Conservation (phyloP, 2,113 vertebrate species). For the Megaceryle torquata region DNA sequence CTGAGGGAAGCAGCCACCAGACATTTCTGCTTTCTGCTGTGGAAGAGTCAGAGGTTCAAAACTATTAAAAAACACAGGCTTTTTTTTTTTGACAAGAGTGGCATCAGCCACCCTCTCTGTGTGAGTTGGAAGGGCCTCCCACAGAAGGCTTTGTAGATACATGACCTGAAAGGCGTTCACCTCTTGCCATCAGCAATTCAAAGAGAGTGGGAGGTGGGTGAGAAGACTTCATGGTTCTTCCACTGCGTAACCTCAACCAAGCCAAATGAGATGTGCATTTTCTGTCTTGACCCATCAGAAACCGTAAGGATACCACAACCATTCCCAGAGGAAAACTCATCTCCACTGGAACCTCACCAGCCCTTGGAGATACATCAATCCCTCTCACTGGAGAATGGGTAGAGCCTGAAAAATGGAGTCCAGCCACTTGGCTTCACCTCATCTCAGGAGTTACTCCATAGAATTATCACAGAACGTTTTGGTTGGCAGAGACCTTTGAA, state of each 20-base stretch:
- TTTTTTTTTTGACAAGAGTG: neutral
- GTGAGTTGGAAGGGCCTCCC: neutral
- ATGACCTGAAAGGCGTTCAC: fast-evolving
- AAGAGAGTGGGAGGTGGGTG: neutral
- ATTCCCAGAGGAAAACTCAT: neutral
- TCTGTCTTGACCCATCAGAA: neutral
- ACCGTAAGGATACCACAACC: neutral
- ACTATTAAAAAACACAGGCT: neutral
- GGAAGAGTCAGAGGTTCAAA: neutral
- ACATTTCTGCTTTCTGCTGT: fast-evolving
- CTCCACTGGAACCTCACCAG: neutral
- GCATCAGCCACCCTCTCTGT: neutral
- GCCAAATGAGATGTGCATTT: neutral
- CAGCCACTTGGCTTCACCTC: neutral
- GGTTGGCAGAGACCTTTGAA: neutral
- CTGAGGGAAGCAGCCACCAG: neutral
- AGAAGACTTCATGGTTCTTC: neutral
- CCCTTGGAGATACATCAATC: fast-evolving
- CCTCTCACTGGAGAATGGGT: neutral
- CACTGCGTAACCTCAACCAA: neutral
- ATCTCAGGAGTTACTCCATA: neutral
- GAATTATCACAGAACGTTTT: neutral
- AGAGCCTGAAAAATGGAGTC: neutral
- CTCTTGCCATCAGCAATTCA: neutral
- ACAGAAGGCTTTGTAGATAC: neutral